phyloP scores from a whole-genome alignment of 2,113 vertebrate genomes.

The Ifrita kowaldi region DNA sequence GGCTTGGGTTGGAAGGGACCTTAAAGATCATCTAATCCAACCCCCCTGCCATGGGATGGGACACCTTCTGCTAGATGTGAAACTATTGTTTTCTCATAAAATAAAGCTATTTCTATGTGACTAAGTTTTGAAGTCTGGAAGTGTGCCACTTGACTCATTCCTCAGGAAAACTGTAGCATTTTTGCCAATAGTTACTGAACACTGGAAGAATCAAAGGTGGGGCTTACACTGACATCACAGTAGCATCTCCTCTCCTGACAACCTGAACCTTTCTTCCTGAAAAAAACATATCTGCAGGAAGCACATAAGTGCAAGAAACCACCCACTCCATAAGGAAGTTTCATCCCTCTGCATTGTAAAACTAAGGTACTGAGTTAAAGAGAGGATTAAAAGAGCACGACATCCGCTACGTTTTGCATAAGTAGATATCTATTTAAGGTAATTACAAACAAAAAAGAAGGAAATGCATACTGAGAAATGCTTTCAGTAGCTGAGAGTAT shows the following conservation, averaged over 20 bases:
- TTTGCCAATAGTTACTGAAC: not conserved
- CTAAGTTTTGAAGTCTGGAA: not conserved
- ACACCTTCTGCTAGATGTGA: not conserved
- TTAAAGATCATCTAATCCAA: not conserved
- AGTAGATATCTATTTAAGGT: not conserved
- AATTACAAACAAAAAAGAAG: not conserved
- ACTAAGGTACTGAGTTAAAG: not conserved
- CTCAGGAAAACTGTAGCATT: not conserved
- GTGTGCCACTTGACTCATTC: not conserved
- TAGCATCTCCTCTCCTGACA: not conserved
- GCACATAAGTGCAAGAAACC: not conserved
- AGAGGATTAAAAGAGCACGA: not conserved
- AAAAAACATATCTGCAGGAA: not conserved
- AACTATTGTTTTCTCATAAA: not conserved
- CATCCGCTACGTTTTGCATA: not conserved
- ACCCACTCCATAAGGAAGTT: not conserved
- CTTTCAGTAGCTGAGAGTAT: not conserved
- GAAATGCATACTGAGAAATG: not conserved
- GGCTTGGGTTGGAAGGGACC: not conserved
- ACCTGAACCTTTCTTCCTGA: not conserved
- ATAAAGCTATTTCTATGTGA: not conserved
- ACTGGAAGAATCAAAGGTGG: not conserved
- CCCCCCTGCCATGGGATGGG: fast-evolving
- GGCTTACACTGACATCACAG: not conserved
- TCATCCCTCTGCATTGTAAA: not conserved